These are phyloP conservation scores for Clamator glandarius DNA, from an alignment of 2,797 vertebrate genomes.

Conservation along the genomic window DNA sequence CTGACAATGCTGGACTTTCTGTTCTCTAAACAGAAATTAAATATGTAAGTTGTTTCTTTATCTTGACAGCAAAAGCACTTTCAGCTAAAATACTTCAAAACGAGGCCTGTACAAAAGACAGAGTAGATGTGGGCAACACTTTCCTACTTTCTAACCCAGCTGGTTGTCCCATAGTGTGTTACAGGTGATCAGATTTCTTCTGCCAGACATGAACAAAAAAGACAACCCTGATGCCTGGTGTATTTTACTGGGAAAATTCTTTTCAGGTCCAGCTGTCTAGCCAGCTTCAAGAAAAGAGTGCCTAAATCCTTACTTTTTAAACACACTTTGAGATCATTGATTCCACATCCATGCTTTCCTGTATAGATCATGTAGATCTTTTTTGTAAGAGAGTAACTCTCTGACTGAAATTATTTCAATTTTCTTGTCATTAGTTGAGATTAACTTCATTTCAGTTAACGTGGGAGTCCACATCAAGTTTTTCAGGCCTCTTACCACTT, in stretches of 20 bases:
- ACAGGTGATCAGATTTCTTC: not conserved
- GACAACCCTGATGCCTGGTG: not conserved
- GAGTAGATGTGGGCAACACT: fast-evolving
- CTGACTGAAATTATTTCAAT: not conserved
- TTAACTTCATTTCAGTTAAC: not conserved
- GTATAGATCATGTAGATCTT: fast-evolving
- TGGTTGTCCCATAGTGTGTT: too few species aligned
- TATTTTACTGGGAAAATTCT: not conserved
- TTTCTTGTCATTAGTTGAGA: not conserved
- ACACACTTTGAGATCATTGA: not conserved
- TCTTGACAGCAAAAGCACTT: not conserved
- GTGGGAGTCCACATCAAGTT: not conserved
- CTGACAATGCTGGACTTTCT: not conserved
- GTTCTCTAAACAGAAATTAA: not conserved
- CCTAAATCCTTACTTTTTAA: not conserved
- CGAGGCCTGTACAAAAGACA: not conserved
- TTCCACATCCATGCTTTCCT: not conserved
- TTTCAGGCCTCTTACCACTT: not conserved
- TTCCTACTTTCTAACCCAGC: not conserved
- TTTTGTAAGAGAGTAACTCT: not conserved
- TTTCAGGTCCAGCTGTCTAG: not conserved
- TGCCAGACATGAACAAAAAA: not conserved
- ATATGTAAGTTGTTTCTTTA: not conserved
- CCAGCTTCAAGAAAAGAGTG: not conserved
- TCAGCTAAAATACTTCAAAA: not conserved